Evolutionary conservation across 2,888 invertebrate genomes (phyloP).

Genomic region (Tinea trinotella): DNA sequence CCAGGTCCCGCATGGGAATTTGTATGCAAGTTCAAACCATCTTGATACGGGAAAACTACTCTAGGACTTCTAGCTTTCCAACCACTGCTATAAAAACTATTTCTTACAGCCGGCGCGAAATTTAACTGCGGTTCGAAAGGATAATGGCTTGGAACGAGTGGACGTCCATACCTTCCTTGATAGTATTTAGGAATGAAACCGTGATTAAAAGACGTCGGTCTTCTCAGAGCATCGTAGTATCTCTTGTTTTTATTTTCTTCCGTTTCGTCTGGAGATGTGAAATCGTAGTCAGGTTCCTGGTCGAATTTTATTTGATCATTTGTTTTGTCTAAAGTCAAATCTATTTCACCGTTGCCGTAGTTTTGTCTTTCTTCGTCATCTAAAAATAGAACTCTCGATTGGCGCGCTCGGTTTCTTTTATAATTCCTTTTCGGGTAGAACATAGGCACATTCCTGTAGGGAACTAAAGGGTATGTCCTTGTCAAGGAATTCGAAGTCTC

Average conservation of each 20-base stretch:
- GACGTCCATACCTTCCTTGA: slow-evolving; percentile 47
- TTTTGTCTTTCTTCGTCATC: slow-evolving; percentile 55
- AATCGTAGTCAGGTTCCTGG: slow-evolving; percentile 59
- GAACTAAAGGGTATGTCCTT: slow-evolving; percentile 24
- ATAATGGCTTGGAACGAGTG: slow-evolving; percentile 48
- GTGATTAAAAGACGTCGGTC: slow-evolving; percentile 33
- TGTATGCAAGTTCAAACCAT: slow-evolving; percentile 47
- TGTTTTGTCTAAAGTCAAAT: slow-evolving; percentile 42
- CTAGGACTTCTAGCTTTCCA: slow-evolving; percentile 65
- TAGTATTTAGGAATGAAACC: slow-evolving; percentile 38
- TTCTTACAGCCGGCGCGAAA: slow-evolving; percentile 43
- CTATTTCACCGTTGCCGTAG: slow-evolving; percentile 56
- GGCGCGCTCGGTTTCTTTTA: slow-evolving; percentile 36
- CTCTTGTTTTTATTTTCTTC: slow-evolving; percentile 40
- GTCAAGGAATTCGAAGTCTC: slow-evolving; percentile 59
- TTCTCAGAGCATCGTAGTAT: slow-evolving; percentile 50
- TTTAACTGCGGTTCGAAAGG: slow-evolving; percentile 41
- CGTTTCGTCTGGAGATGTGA: slow-evolving; percentile 47
- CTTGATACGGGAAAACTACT: slow-evolving; percentile 61
- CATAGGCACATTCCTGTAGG: slow-evolving; percentile 44
- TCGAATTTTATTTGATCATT: slow-evolving; percentile 58
- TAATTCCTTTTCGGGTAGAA: slow-evolving; percentile 47
- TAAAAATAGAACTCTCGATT: slow-evolving; percentile 47
- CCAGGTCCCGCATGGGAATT: slow-evolving; percentile 51
- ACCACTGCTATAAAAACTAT: slow-evolving; percentile 44